Evolutionary conservation across 2,113 vertebrate species (phyloP), one percentile per base, ranked within the genome.

Genomic region (Turnix velox): DNA sequence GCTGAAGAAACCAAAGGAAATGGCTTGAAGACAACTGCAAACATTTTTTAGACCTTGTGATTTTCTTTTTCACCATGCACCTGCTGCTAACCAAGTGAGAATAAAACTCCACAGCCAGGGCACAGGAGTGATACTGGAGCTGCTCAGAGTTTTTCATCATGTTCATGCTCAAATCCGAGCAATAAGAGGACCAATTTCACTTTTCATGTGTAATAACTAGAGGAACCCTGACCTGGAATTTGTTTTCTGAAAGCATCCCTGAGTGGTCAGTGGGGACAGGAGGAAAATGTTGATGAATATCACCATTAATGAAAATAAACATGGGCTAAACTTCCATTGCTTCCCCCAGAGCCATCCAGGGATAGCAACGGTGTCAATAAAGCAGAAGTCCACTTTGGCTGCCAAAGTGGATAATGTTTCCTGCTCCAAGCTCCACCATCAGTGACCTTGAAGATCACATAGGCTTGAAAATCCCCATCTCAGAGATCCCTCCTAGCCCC

Each of bases 201-300:
- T 84, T 49, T 55, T 62, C 68, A 89, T 33, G 3, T 25, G 0
- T 8, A 62, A 25, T 39, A 74, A n/a, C 25, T 55, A 33, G 16
- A 45, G 52, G 45, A 92, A 73, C 35, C 28, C 33, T 84, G 76
- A 59, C 57, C 59, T 74, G 72, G 59, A 86, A 45, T 92, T 74
- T 67, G 17, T 43, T 63, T 84, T 93, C 69, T 48, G 57, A 90
- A 27, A 81, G 24, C 12, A 43, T 39, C 59, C 39, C 43, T 31
- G 61, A 93, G 51, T 1, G 0, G 20, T 30, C 48, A 49, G n/a
- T 14, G 35, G 73, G 74, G n/a, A 81, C 45, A 22, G 18, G 23
- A 51, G 16, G 65, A 71, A 86, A 84, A 75, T 18, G 65, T 68
- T 86, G 80, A 94, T 94, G 90, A 88, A 92, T 81, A 63, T 13